A percentile compares a stretch with the other conserved stretches of the same genome.
Evolutionary conservation across 2,888 invertebrate genomes (phyloP).

Genomic region (Euphydryas editha): DNA sequence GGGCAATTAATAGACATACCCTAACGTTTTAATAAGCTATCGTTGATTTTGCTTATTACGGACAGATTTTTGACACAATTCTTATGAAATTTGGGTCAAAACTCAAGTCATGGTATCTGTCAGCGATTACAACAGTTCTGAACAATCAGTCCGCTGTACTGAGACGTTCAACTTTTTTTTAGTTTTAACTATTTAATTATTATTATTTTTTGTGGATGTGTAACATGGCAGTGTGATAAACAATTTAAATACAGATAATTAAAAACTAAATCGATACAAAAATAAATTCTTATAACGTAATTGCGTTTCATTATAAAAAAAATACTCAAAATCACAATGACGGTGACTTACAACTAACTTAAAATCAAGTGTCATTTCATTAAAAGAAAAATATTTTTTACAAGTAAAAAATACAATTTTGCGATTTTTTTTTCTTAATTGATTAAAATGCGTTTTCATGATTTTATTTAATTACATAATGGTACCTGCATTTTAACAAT

Average conservation of each 20-base stretch:
- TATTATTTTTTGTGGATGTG: constrained; percentile 47
- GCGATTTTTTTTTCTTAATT: constrained; percentile 23
- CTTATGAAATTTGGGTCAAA: too few species aligned
- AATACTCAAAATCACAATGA: constrained; percentile 66
- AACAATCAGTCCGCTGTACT: too few species aligned
- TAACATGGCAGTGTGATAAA: constrained; percentile 72
- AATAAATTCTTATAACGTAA: constrained; percentile 65
- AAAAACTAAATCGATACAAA: constrained; percentile 70
- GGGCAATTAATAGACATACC: too few species aligned
- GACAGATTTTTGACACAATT: too few species aligned
- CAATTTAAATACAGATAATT: constrained; percentile 48
- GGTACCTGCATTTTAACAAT: constrained; percentile 26
- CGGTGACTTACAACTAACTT: constrained; percentile 65
- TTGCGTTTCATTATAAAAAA: constrained; percentile 44
- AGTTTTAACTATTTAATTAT: constrained; percentile 15
- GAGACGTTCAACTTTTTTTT: background rate
- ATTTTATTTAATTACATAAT: background rate
- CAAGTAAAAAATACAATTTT: background rate
- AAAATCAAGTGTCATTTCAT: constrained; percentile 42
- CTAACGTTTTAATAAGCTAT: too few species aligned
- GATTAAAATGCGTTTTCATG: constrained; percentile 19
- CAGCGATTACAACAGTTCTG: too few species aligned
- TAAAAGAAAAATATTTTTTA: constrained; percentile 28
- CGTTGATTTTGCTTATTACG: too few species aligned
- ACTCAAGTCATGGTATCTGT: too few species aligned